These are phyloP conservation scores for Glomeris maerens DNA, from an alignment of 1,140 invertebrate species.

Conservation along the genomic window DNA sequence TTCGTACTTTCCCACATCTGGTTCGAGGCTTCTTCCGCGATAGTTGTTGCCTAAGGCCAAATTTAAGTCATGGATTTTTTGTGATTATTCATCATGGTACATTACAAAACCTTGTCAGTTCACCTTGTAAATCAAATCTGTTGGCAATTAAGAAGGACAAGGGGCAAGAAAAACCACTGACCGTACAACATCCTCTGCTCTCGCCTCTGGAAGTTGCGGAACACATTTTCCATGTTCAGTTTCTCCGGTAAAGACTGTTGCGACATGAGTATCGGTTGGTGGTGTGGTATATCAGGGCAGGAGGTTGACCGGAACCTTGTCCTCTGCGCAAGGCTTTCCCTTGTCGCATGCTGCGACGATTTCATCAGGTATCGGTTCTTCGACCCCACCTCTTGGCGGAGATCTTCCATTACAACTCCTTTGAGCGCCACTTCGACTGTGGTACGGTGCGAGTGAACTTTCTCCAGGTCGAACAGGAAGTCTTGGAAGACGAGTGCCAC, in stretches of 20 bases:
- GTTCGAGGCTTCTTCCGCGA: neutral
- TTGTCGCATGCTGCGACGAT: constrained; percentile 40
- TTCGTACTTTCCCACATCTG: constrained; percentile 4
- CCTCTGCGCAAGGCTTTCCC: constrained; percentile 28
- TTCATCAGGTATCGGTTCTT: constrained; percentile 66
- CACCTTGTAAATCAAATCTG: too few relatives aligned
- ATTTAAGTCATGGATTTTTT: too few relatives aligned
- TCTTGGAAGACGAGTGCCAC: constrained; percentile 70
- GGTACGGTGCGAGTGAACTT: constrained; percentile 46
- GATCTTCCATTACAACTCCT: constrained; percentile 74
- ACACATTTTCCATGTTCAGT: constrained; percentile 41
- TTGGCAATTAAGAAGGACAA: too few relatives aligned
- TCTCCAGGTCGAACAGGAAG: constrained; percentile 58
- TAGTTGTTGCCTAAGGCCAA: too few relatives aligned
- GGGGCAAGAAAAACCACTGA: neutral
- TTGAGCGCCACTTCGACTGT: constrained; percentile 53
- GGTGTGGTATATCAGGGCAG: constrained; percentile 52
- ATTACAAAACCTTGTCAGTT: too few relatives aligned
- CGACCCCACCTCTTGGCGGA: constrained; percentile 56
- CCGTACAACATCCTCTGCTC: constrained; percentile 8
- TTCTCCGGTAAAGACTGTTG: constrained; percentile 49
- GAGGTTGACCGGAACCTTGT: constrained; percentile 55
- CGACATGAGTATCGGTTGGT: constrained; percentile 15
- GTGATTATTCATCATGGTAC: too few relatives aligned
- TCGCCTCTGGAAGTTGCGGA: constrained; percentile 10